phyloP scores from a whole-genome alignment of 2,113 vertebrate genomes.

The Odontophorus gujanensis region DNA sequence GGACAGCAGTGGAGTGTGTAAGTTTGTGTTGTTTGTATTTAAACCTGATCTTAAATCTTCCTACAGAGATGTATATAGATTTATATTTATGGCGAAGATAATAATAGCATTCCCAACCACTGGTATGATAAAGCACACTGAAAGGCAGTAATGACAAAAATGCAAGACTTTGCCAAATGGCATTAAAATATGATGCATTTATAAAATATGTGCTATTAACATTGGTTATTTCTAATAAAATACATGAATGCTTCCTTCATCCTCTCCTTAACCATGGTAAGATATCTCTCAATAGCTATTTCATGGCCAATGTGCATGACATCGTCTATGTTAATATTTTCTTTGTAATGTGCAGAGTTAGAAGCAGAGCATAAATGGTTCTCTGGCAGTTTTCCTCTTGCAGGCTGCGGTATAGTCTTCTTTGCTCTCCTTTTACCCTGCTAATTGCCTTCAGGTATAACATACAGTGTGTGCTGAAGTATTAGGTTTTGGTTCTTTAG shows the following conservation, averaged over 20 bases:
- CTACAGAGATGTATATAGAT: background rate
- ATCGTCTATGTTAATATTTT: background rate
- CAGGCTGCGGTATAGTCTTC: background rate
- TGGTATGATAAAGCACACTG: background rate
- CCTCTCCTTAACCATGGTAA: background rate
- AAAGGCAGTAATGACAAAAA: background rate
- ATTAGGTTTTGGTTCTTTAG: background rate
- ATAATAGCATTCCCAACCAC: background rate
- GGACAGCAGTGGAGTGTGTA: background rate
- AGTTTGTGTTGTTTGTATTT: background rate
- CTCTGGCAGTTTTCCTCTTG: background rate
- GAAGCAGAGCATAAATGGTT: background rate
- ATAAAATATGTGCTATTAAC: background rate
- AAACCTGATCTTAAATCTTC: background rate
- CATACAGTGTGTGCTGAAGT: background rate
- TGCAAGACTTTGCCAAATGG: background rate
- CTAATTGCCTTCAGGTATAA: background rate
- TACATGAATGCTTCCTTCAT: background rate
- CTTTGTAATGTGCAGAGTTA: background rate
- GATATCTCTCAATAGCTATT: background rate
- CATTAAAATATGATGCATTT: background rate
- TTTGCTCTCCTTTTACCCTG: background rate
- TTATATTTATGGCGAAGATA: background rate
- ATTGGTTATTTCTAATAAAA: background rate
- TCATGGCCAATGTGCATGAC: accelerated